A percentile compares a stretch with the other conserved stretches of the same genome.
Evolutionary conservation across 35 echinoderm and acorn worm genomes (phyloP).

Genomic region (Apostichopus californicus): DNA sequence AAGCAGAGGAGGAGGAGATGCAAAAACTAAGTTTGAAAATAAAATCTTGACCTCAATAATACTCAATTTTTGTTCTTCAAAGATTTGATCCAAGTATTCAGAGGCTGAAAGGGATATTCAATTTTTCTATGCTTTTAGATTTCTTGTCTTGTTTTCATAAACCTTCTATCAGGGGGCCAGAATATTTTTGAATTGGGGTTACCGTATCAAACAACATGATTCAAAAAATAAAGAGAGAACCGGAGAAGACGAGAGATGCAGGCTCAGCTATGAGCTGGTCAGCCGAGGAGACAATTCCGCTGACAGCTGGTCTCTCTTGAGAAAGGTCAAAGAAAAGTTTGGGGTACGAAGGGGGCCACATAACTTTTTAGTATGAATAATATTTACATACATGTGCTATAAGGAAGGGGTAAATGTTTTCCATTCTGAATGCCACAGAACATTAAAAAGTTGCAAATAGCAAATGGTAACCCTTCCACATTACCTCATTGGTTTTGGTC

Average conservation of each 20-base stretch:
- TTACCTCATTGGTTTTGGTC: background rate
- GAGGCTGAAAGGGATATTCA: constrained; percentile 58
- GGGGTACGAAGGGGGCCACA: background rate
- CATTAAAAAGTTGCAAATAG: background rate
- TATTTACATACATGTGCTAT: constrained; percentile 13
- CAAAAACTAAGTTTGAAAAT: constrained; percentile 40
- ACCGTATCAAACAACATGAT: background rate
- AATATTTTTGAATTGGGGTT: constrained; percentile 19
- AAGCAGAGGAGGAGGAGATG: background rate
- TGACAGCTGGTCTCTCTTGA: constrained; percentile 33
- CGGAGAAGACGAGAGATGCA: background rate
- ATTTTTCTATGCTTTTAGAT: constrained; percentile 45
- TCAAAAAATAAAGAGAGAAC: constrained; percentile 4
- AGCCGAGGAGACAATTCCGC: constrained; percentile 13
- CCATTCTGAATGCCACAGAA: background rate
- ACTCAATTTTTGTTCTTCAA: constrained; percentile 39
- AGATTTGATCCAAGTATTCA: constrained; percentile 58
- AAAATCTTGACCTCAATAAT: constrained; percentile 58
- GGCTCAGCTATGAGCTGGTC: constrained; percentile 40
- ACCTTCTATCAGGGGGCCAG: constrained; percentile 34
- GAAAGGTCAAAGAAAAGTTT: constrained; percentile 18
- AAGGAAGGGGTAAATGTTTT: background rate
- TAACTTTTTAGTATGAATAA: constrained; percentile 16
- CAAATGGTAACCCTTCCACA: background rate
- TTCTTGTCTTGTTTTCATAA: constrained; percentile 40